These are phyloP conservation scores for Globia sparganii DNA, from an alignment of 2,888 invertebrate genomes.

Conservation along the genomic window DNA sequence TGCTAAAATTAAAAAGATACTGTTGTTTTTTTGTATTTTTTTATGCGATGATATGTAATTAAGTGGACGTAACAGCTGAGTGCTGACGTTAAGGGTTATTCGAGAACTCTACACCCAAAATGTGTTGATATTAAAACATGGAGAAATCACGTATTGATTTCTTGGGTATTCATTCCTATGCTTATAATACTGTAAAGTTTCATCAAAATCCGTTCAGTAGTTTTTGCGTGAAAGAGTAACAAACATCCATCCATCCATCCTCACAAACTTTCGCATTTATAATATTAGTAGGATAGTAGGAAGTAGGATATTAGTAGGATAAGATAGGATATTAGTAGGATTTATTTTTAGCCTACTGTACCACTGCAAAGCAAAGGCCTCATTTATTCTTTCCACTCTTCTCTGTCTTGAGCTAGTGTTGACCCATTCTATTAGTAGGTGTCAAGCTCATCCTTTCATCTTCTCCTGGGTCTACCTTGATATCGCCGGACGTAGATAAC, in stretches of 20 bases:
- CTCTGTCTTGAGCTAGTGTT: not conserved
- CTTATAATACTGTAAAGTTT: too few species aligned
- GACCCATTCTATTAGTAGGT: not conserved
- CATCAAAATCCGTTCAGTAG: too few species aligned
- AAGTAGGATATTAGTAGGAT: too few species aligned
- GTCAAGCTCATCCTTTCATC: not conserved
- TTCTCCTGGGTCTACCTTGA: not conserved
- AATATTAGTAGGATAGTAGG: too few species aligned
- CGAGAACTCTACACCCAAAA: constrained; percentile 39
- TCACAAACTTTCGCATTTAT: too few species aligned
- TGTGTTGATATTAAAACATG: constrained; percentile 20
- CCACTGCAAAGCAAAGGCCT: too few species aligned
- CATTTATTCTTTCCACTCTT: not conserved
- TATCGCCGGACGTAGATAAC: too few species aligned
- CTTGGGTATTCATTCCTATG: constrained; percentile 8
- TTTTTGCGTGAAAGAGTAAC: too few species aligned
- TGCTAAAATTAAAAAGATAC: constrained; percentile 56
- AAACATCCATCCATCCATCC: too few species aligned
- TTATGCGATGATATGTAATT: constrained; percentile 52
- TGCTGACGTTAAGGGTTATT: constrained; percentile 51
- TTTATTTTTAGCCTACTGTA: too few species aligned
- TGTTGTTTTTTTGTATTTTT: constrained; percentile 41
- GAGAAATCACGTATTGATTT: constrained; percentile 43
- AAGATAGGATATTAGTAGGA: too few species aligned
- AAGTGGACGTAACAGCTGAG: constrained; percentile 43